Evolutionary conservation across 1,140 invertebrate genomes (phyloP), one percentile per base, ranked within the genome.

Genomic region (Rhagoletis pomonella): DNA sequence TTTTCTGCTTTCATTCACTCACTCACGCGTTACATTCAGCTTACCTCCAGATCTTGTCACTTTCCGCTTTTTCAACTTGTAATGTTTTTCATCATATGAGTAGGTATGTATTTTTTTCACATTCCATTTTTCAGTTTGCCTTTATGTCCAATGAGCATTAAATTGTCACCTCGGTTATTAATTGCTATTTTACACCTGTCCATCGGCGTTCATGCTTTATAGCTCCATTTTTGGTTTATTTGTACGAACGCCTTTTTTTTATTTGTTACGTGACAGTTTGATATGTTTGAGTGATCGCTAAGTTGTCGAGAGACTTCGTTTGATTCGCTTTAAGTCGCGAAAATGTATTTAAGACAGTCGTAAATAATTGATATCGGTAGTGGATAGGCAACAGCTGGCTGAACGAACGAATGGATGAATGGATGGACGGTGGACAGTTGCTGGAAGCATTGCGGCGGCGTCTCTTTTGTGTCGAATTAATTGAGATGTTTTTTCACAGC

Each of bases 111-210:
- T 10, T 58, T 86, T 86, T 65, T 62, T 19, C 85, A 62, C 19
- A 39, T 10, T 19, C 29, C 29, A 29, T 29, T 62, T 59, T 65
- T 65, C n/a, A 81, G 47, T 47, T 58, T 81, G 73, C 55, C 50
- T 81, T 55, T 39, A 19, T 50, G 58, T 65, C 3, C 39, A 65
- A 42, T 60, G 85, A 62, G 59, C 44, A 86, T 86, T 86, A 81
- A 81, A 81, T 81, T 81, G 73, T 81, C 73, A 81, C 73, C 47
- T 81, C 19, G 19, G 47, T 55, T 81, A 81, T 81, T 81, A 81
- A 81, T 81, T 81, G 73, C 47, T 17, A 81, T 55, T 81, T 81
- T 81, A 81, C 73, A 81, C 73, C 73, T 81, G 73, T 81, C 44
- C 73, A 81, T 55, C 73, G 73, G 73, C 47, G 12, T 81, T 81